Conservation (phyloP, 1,140 invertebrate species). For the Propsilocerus akamusi region DNA sequence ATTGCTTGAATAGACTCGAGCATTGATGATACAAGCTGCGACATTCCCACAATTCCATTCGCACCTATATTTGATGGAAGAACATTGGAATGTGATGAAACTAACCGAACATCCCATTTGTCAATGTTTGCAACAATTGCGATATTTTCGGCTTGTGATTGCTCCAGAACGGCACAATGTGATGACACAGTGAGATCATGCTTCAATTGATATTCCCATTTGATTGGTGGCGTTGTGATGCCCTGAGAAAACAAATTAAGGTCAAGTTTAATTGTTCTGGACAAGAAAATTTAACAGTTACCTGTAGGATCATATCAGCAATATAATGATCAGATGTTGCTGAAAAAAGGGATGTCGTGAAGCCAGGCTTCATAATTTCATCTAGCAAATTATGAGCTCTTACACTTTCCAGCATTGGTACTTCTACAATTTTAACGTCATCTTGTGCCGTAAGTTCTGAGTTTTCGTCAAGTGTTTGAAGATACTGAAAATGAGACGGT, state of each 20-base stretch:
- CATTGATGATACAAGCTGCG: constrained; percentile 64
- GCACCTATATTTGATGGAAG: constrained; percentile 23
- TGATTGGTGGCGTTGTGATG: constrained; percentile 23
- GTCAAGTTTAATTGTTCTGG: not conserved
- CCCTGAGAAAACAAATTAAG: constrained; percentile 10
- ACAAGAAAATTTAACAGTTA: constrained; percentile 5
- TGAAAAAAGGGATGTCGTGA: constrained; percentile 36
- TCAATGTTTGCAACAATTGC: constrained; percentile 71
- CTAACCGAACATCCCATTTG: constrained; percentile 44
- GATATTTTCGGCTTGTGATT: constrained; percentile 55
- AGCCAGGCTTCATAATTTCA: constrained; percentile 18
- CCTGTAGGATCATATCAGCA: constrained; percentile 57
- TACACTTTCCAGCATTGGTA: constrained; percentile 10
- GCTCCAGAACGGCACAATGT: constrained; percentile 38
- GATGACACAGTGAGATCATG: constrained; percentile 32
- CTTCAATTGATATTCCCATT: constrained; percentile 29
- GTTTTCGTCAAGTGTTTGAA: constrained; percentile 3
- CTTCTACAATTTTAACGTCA: constrained; percentile 1
- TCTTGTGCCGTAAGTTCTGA: not conserved
- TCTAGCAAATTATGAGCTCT: constrained; percentile 16
- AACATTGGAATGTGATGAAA: constrained; percentile 32
- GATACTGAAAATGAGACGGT: not conserved
- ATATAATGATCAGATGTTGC: constrained; percentile 50
- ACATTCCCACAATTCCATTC: constrained; percentile 44
- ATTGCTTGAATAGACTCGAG: constrained; percentile 63